Evolutionary conservation across 2,797 vertebrate genomes (phyloP).

Genomic region (Ctenosaura bakeri): DNA sequence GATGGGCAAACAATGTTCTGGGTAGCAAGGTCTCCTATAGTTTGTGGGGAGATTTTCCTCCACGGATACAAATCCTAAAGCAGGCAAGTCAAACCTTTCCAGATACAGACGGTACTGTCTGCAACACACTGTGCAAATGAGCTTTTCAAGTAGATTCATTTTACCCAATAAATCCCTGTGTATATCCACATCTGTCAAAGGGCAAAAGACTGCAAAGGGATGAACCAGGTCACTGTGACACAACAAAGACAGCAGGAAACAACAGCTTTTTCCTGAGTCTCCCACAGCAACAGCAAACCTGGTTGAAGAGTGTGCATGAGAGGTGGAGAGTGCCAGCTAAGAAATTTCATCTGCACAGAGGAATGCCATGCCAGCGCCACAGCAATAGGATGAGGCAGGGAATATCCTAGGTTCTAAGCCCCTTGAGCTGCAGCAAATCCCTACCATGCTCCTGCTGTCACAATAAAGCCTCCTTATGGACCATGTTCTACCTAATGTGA

Average conservation of each 20-base stretch:
- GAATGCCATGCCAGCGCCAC: neutral
- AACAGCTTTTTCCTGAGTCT: neutral
- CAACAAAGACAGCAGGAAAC: neutral
- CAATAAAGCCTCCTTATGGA: neutral
- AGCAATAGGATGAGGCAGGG: neutral
- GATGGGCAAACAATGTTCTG: slow-evolving; percentile 3
- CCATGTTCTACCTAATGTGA: neutral
- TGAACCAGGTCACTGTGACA: neutral
- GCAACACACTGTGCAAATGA: neutral
- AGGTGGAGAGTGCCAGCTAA: neutral
- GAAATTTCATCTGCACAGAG: neutral
- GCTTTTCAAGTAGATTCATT: neutral
- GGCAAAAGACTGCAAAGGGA: neutral
- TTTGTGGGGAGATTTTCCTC: neutral
- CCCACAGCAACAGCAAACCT: neutral
- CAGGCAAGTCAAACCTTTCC: neutral
- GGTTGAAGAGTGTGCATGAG: no score
- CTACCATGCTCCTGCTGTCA: neutral
- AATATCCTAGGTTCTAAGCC: neutral
- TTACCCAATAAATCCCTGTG: neutral
- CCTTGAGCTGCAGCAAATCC: neutral
- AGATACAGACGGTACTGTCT: neutral
- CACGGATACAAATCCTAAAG: neutral
- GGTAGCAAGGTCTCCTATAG: neutral
- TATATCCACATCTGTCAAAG: neutral